phyloP scores from a whole-genome alignment of 2,797 vertebrate genomes.

The Cirrhinus mrigala region DNA sequence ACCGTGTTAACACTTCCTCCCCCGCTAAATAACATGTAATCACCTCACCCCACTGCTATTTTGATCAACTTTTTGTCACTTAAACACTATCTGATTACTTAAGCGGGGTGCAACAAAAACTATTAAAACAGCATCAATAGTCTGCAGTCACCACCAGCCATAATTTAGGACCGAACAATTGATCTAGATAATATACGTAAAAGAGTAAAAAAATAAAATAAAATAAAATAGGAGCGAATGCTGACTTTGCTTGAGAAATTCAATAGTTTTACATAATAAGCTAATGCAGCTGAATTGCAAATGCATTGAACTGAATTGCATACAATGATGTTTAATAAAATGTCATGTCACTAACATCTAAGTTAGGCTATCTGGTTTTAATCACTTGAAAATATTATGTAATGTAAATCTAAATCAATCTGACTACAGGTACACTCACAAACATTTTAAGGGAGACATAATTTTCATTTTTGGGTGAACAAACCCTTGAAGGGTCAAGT shows the following conservation, averaged over 20 bases:
- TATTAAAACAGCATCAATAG: conserved; percentile 83
- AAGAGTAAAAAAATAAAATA: background rate
- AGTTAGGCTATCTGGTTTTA: background rate
- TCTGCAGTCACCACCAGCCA: conserved; percentile 85
- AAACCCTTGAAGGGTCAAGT: background rate
- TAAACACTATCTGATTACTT: conserved; percentile 83
- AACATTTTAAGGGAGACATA: background rate
- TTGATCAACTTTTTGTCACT: conserved; percentile 82
- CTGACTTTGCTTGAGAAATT: no score
- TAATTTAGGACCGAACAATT: conserved; percentile 84
- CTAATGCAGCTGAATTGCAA: conserved; percentile 69
- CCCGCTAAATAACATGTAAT: conserved; percentile 84
- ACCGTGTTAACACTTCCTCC: conserved; percentile 92
- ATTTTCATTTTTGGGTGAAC: background rate
- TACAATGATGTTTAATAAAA: background rate
- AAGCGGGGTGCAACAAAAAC: conserved; percentile 80
- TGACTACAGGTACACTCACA: background rate
- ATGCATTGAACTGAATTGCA: background rate
- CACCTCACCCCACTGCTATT: conserved; percentile 82
- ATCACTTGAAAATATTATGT: background rate
- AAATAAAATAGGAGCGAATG: background rate
- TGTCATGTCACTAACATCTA: background rate
- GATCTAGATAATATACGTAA: conserved; percentile 86
- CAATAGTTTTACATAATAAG: conserved; percentile 71
- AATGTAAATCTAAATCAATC: background rate